Conservation (phyloP, 2,888 invertebrate species). For the Ceramica pisi region DNA sequence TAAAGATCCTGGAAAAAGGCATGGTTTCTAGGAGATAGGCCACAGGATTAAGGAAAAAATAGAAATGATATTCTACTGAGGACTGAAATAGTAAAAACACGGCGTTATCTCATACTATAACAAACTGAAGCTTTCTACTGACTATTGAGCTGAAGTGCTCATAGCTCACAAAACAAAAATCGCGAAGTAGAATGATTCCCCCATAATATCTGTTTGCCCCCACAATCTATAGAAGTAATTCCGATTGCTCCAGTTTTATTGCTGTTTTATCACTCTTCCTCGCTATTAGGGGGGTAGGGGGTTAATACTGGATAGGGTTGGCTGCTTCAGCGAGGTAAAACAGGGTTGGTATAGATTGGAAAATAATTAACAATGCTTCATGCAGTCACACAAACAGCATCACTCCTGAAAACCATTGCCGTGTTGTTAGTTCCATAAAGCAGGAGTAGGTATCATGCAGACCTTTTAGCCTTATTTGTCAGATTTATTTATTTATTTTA, state of each 20-base stretch:
- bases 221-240: slow-evolving; percentile 65
- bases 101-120: background rate
- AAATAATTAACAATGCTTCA: no score
- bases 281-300: slow-evolving; percentile 70
- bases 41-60: no score
- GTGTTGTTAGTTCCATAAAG: no score
- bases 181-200: slow-evolving; percentile 46
- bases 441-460: no score
- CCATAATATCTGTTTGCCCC: slow-evolving; percentile 60
- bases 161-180: slow-evolving; percentile 51
- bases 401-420: no score
- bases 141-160: slow-evolving; percentile 26
- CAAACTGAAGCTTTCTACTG: slow-evolving; percentile 23
- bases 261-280: slow-evolving; percentile 76
- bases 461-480: no score
- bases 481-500: no score
- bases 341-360: no score
- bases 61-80: no score
- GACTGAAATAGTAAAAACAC: background rate
- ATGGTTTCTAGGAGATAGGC: no score
- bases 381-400: no score
- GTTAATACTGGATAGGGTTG: slow-evolving; percentile 50
- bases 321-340: background rate
- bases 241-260: slow-evolving; percentile 69
- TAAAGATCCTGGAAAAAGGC: no score